phyloP scores from a whole-genome alignment of 2,113 vertebrate species.

The Formicarius rufipectus region DNA sequence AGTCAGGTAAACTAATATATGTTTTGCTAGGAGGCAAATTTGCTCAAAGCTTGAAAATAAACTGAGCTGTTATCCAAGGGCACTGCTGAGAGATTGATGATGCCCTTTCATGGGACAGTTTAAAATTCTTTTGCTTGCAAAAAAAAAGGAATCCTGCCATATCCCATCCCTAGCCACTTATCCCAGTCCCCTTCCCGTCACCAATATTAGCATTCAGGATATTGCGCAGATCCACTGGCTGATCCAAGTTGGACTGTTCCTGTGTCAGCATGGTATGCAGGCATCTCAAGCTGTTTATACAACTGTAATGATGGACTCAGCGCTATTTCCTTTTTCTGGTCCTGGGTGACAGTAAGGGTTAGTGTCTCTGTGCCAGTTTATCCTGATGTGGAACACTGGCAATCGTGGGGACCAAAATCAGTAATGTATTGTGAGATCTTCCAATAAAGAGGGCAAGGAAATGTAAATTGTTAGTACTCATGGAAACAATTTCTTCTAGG shows the following conservation, averaged over 20 bases:
- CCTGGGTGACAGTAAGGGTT: not conserved
- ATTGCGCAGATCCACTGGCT: not conserved
- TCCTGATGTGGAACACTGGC: not conserved
- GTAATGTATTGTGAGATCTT: not conserved
- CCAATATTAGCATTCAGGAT: not conserved
- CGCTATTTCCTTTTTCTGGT: not conserved
- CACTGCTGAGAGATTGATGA: not conserved
- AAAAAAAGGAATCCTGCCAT: not conserved
- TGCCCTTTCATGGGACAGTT: not conserved
- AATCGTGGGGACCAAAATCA: not conserved
- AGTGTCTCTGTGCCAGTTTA: not conserved
- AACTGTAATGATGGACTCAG: not conserved
- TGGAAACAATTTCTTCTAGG: not conserved
- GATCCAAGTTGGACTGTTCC: fast-evolving
- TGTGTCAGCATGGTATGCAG: not conserved
- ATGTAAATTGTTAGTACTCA: not conserved
- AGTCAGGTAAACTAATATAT: not conserved
- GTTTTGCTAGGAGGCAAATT: not conserved
- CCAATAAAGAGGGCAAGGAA: not conserved
- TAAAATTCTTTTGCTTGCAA: not conserved
- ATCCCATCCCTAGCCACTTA: not conserved
- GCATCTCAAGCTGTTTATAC: not conserved
- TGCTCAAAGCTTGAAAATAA: not conserved
- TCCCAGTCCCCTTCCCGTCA: not conserved
- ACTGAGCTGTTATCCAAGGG: not conserved